Base-by-base conservation (phyloP, 2,888 invertebrate species). In the Pteria penguin region DNA sequence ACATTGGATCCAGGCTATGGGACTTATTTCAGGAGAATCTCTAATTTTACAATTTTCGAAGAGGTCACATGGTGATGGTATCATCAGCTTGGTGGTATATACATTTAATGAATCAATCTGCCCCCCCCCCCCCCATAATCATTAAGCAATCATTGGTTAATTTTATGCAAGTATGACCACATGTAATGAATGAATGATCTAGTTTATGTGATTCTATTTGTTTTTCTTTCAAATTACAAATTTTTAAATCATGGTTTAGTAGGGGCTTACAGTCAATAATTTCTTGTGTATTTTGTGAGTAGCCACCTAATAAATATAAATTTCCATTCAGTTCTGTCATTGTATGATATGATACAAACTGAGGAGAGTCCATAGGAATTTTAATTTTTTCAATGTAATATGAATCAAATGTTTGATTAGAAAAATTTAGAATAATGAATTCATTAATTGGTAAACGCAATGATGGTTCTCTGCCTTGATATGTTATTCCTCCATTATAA, bases 21-120 rank as follows among this genome's bases (percentile, higher is more conserved):
- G 60, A 33, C 32, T 57, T 18, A 33, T 60, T 70, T 70, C 69
- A 36, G 26, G 14, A 4, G 60, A 70, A n/a, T 70, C 60, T n/a
- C 55, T 60, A 26, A 70, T 70, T 70, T 60, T 60, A 70, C 61
- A 70, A 27, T 70, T 24, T 14, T 60, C 52, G n/a, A 32, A 4
- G 2, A 70, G 32, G 31, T 70, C 69, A 70, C 69, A 70, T n/a
- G n/a, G n/a, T 29, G 57, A 33, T 24, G 70, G 70, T 27, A 61
- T 32, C 60, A 70, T 70, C 8, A 32, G 60, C 45, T 70, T 70
- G 4, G 57, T 70, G 18, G 60, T 70, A 45, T 27, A 45, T n/a
- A 70, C 70, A 70, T 60, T 60, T 32, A 57, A 60, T 27, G 27
- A 57, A 14, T 32, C 24, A 4, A 54, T 52, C 57, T 26, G 29